phyloP scores from a whole-genome alignment of 2,888 invertebrate genomes.

The Gastrophysa polygoni region DNA sequence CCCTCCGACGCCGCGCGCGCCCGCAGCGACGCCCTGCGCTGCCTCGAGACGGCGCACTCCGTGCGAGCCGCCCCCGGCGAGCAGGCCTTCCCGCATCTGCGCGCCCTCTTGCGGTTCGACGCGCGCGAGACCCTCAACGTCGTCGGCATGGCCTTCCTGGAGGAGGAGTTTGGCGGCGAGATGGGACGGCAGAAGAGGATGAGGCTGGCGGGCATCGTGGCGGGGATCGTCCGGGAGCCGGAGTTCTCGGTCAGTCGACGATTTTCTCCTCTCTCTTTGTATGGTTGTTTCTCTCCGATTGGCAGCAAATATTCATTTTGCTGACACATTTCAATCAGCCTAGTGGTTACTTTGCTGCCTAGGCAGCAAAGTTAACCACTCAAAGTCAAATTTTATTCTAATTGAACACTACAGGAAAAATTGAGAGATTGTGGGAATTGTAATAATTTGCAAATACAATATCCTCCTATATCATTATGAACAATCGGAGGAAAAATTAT shows the following conservation, averaged over 20 bases:
- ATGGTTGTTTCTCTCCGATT: no score
- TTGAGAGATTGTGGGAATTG: no score
- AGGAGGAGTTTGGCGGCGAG: slow-evolving; percentile 76
- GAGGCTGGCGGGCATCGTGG: slow-evolving; percentile 76
- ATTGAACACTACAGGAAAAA: no score
- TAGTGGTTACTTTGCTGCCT: no score
- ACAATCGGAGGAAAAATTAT: no score
- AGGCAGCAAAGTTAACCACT: no score
- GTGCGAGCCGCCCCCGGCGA: slow-evolving; percentile 67
- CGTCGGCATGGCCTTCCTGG: slow-evolving; percentile 82
- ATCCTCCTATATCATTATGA: no score
- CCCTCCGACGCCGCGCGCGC: slow-evolving; percentile 67
- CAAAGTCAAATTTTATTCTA: no score
- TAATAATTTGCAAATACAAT: no score
- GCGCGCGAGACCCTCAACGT: slow-evolving; percentile 86
- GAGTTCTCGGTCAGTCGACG: slow-evolving; percentile 69
- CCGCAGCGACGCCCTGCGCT: slow-evolving; percentile 75
- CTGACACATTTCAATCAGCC: no score
- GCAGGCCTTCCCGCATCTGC: slow-evolving; percentile 72
- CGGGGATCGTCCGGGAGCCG: slow-evolving; percentile 73
- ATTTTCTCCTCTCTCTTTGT: no score
- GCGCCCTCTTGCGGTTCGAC: slow-evolving; percentile 79
- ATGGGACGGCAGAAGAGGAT: slow-evolving; percentile 75
- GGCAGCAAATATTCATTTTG: no score
- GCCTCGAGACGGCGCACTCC: slow-evolving; percentile 72